Evolutionary conservation across 1,140 invertebrate genomes (phyloP), one percentile per base, ranked within the genome.

Genomic region (Stegodyphus dumicola): DNA sequence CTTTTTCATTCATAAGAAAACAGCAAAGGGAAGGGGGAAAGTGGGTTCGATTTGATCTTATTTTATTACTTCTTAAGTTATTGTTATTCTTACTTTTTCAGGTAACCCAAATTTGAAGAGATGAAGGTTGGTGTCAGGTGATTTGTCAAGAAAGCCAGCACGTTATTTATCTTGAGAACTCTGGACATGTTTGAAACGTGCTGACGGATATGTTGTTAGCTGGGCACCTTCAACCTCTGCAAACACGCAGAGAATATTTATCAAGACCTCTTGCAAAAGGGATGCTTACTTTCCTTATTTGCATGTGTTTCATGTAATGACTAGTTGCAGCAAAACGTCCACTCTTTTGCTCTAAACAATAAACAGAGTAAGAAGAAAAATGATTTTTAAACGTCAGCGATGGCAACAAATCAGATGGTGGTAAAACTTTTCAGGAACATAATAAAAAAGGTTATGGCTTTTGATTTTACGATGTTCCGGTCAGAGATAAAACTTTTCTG

Each of bases 161-260:
- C 70, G 79, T 60, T 83, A 83, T 83, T 83, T 75, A 83, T 83
- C 70, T 71, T 75, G 7, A 54, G 13, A n/a, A 51, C 13, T 10
- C 9, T 67, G 15, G 54, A 60, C 13, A 53, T n/a, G 48, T 33
- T 51, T 69, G 66, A 54, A 83, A 75, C 33, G 79, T 75, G 71
- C 48, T 83, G 79, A 83, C 79, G 79, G 77, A 10, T 54, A 53
- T 13, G 67, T 79, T 79, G 77, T 79, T 79, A 79, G 77, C 77
- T 69, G 33, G 1, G 33, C 33, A 33, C 33, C 33, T 33, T 33
- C 33, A 33, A 33, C 33, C 33, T 33, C 33, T 33, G 33, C 33
- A 33, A 33, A 33, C 33, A 33, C 33, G 33, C 33, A 33, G 33
- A 33, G 33, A 33, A 33, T 33, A 33, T 33, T 33, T 33, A 33